Conservation (phyloP, 2,888 invertebrate species). For the Bembecia ichneumoniformis region DNA sequence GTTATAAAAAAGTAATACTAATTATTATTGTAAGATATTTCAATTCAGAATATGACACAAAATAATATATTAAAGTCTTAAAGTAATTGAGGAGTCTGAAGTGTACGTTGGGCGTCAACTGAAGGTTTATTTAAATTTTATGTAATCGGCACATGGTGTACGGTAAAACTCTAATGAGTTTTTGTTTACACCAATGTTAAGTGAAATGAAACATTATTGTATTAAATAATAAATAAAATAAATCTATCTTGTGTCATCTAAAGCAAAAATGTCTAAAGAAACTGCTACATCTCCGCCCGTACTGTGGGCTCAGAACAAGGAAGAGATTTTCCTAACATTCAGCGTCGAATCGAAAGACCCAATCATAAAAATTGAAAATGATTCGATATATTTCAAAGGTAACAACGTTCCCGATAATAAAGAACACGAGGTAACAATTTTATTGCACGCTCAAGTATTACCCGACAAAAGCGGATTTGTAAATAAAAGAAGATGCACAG, state of each 20-base stretch:
- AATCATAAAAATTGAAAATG: conserved; percentile 81
- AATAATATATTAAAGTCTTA: too few relatives aligned
- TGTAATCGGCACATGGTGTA: too few relatives aligned
- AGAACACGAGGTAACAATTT: conserved; percentile 89
- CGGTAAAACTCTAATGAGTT: too few relatives aligned
- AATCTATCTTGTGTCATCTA: background rate
- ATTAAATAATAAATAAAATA: too few relatives aligned
- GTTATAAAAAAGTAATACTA: too few relatives aligned
- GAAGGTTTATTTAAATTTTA: too few relatives aligned
- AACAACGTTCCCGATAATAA: conserved; percentile 87
- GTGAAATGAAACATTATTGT: too few relatives aligned
- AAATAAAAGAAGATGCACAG: conserved; percentile 82
- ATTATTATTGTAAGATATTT: too few relatives aligned
- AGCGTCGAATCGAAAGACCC: conserved; percentile 92
- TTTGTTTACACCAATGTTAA: too few relatives aligned
- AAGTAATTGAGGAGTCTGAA: too few relatives aligned
- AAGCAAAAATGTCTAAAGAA: conserved; percentile 59
- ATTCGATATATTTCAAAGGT: conserved; percentile 86
- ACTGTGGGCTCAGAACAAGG: conserved; percentile 93
- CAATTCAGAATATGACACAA: too few relatives aligned
- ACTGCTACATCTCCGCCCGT: conserved; percentile 80
- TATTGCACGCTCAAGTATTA: conserved; percentile 85
- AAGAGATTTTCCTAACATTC: conserved; percentile 88
- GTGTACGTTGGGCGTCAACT: too few relatives aligned
- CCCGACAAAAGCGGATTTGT: conserved; percentile 82